Percentiles rank a stretch among this genome's conserved stretches.
Conservation (phyloP, 2,113 vertebrate species). For the Tympanuchus pallidicinctus region DNA sequence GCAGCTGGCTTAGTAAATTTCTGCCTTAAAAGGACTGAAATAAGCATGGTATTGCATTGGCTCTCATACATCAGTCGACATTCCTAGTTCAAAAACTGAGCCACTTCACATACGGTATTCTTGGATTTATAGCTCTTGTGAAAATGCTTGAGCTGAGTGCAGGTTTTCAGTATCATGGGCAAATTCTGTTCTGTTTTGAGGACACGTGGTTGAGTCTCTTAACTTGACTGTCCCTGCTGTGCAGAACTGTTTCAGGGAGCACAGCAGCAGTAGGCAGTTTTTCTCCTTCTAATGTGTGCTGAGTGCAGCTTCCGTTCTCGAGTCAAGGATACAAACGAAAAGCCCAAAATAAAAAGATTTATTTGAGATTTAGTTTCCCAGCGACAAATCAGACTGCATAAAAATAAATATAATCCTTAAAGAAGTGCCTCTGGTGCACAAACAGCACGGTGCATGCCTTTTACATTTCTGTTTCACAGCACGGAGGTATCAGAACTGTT, state of each 20-base stretch:
- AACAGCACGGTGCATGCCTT: not conserved
- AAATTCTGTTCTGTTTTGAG: not conserved
- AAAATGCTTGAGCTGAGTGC: not conserved
- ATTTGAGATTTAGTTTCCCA: not conserved
- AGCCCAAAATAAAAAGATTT: not conserved
- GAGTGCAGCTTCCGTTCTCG: not conserved
- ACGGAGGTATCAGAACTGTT: not conserved
- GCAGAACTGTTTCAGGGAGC: not conserved
- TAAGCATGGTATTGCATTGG: not conserved
- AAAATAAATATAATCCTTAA: not conserved
- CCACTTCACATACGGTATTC: not conserved
- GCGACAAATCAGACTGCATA: not conserved
- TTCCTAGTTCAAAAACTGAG: not conserved
- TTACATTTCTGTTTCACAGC: not conserved
- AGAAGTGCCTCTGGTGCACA: no score
- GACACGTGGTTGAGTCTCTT: not conserved
- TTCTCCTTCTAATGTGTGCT: not conserved
- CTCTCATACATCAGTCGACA: not conserved
- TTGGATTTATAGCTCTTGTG: not conserved
- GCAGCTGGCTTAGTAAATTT: no score
- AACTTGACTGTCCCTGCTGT: not conserved
- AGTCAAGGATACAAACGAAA: not conserved
- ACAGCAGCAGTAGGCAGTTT: not conserved
- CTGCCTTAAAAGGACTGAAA: not conserved
- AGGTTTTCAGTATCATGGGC: not conserved